Percentiles rank a stretch among this genome's conserved stretches.
These are phyloP conservation scores for Eristalis pertinax DNA, from an alignment of 2,888 invertebrate species.

Conservation along the genomic window DNA sequence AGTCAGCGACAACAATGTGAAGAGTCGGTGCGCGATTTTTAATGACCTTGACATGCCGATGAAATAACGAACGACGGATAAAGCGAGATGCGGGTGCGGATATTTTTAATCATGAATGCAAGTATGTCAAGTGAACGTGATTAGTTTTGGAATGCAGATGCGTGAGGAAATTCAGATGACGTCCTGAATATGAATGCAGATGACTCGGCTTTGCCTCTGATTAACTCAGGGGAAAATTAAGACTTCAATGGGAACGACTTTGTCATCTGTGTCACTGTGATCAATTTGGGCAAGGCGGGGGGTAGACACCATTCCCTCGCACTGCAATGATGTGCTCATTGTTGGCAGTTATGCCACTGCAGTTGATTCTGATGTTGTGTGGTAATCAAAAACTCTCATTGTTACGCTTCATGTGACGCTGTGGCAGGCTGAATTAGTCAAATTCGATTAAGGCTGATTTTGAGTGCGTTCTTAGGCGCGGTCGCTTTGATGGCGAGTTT, in stretches of 20 bases:
- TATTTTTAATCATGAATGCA: slow-evolving; percentile 17
- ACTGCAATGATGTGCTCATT: no score
- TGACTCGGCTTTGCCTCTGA: not conserved
- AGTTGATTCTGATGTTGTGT: no score
- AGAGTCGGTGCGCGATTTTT: slow-evolving; percentile 27
- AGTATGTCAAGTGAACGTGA: not conserved
- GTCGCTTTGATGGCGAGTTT: no score
- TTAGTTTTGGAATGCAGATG: not conserved
- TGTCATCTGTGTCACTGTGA: not conserved
- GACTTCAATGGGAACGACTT: not conserved
- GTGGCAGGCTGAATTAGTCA: no score
- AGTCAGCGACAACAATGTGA: slow-evolving; percentile 38
- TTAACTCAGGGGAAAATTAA: not conserved
- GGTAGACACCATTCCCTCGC: not conserved
- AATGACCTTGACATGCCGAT: slow-evolving; percentile 38
- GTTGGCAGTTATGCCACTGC: no score
- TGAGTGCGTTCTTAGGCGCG: no score
- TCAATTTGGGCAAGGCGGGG: not conserved
- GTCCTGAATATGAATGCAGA: not conserved
- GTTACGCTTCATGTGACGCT: no score
- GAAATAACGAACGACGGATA: slow-evolving; percentile 20
- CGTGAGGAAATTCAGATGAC: not conserved
- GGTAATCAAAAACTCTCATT: no score
- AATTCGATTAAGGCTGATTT: no score
- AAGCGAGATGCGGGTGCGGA: slow-evolving; percentile 1